phyloP scores from a whole-genome alignment of 2,888 invertebrate species.

The Nezara viridula region DNA sequence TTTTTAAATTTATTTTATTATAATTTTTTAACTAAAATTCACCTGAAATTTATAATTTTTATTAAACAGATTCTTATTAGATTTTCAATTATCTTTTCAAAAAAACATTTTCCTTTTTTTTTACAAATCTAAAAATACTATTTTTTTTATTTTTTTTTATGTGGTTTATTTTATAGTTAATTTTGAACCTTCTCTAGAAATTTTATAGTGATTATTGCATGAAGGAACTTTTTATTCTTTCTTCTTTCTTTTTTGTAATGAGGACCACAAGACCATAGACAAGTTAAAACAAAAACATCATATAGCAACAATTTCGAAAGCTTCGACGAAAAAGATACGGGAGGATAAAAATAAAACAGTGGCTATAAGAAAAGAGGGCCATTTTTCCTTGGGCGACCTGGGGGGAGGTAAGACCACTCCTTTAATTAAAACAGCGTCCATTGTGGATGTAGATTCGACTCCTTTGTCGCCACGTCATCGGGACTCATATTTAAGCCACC shows the following conservation, averaged over 20 bases:
- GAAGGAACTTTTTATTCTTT: no score
- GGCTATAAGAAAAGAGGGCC: background rate
- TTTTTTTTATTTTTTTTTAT: no score
- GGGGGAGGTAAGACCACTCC: background rate
- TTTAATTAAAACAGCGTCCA: constrained; percentile 49
- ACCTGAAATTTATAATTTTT: no score
- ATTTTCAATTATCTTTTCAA: no score
- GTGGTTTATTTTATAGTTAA: no score
- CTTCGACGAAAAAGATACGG: background rate
- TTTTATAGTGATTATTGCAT: no score
- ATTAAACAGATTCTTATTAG: no score
- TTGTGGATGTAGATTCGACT: constrained; percentile 39
- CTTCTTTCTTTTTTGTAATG: background rate
- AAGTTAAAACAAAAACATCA: background rate
- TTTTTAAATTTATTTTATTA: no score
- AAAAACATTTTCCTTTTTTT: no score
- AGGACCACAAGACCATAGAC: background rate
- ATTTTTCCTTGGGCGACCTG: background rate
- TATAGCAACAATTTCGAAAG: background rate
- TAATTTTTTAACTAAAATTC: no score
- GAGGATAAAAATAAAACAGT: background rate
- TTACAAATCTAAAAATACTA: no score
- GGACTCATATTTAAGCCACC: constrained; percentile 22
- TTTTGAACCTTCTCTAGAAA: no score
- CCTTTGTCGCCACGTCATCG: constrained; percentile 1